These are phyloP conservation scores for Diloba caeruleocephala DNA, from an alignment of 2,888 invertebrate species.

Conservation along the genomic window DNA sequence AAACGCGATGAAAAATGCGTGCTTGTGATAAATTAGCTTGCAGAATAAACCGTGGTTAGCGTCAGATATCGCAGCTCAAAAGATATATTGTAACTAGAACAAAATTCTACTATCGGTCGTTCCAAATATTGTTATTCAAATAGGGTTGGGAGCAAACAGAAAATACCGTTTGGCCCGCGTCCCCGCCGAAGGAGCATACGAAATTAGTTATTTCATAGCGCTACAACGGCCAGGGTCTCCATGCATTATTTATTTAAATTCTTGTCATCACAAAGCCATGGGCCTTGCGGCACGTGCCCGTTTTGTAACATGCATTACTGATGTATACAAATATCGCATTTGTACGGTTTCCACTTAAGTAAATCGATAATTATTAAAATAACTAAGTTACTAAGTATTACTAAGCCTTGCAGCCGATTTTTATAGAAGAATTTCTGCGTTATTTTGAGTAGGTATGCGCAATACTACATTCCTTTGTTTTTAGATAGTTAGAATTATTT, in stretches of 20 bases:
- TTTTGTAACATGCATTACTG: constrained; percentile 11
- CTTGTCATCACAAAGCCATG: constrained; percentile 44
- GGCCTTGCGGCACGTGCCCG: constrained; percentile 25
- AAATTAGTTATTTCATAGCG: constrained; percentile 44
- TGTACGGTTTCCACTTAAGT: constrained; percentile 14
- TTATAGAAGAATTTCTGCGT: too few relatives aligned
- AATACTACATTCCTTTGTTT: too few relatives aligned
- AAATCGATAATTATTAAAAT: too few relatives aligned
- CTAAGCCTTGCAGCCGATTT: constrained; percentile 20
- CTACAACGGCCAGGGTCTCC: constrained; percentile 44
- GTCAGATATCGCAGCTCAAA: too few relatives aligned
- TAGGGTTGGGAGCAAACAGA: constrained; percentile 21
- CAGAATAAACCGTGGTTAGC: too few relatives aligned
- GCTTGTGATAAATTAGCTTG: constrained; percentile 19
- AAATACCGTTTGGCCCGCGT: constrained; percentile 14
- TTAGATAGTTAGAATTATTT: too few relatives aligned
- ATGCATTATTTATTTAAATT: constrained; percentile 63
- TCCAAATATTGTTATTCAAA: constrained; percentile 28
- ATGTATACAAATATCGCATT: constrained; percentile 20
- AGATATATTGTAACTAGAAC: neutral
- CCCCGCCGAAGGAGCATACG: constrained; percentile 31
- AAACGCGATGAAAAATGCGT: constrained; percentile 6
- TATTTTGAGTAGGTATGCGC: too few relatives aligned
- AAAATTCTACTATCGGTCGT: neutral
- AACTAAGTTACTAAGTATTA: constrained; percentile 20